These are phyloP conservation scores for Phalera bucephala DNA, from an alignment of 2,888 invertebrate genomes.

Conservation along the genomic window DNA sequence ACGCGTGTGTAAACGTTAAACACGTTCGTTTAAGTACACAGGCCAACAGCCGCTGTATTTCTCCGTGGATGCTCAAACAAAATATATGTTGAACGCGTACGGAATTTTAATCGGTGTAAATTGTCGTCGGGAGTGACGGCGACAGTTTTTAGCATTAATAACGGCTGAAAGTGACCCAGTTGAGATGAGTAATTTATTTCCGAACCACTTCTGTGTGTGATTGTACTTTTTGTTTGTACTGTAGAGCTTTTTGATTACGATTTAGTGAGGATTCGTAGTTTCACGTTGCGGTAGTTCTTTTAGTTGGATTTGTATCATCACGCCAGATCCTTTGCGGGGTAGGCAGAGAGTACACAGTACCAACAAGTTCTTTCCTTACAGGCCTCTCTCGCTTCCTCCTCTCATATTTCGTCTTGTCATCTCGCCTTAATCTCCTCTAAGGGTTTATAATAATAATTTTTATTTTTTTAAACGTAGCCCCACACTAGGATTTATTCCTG, in stretches of 20 bases:
- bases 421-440: too few relatives aligned
- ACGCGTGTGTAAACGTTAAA: slow-evolving; percentile 43
- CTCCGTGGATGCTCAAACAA: slow-evolving; percentile 53
- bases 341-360: too few relatives aligned
- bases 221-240: slow-evolving; percentile 17
- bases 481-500: too few relatives aligned
- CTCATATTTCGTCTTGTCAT: too few relatives aligned
- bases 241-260: slow-evolving; percentile 5
- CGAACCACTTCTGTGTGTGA: slow-evolving; percentile 20
- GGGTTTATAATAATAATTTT: too few relatives aligned
- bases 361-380: too few relatives aligned
- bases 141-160: slow-evolving; percentile 40
- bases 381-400: too few relatives aligned
- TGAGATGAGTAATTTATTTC: slow-evolving; percentile 25
- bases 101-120: slow-evolving; percentile 65
- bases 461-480: too few relatives aligned
- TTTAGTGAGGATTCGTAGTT: too few relatives aligned
- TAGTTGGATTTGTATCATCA: too few relatives aligned
- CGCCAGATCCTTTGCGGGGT: too few relatives aligned
- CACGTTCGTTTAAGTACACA: slow-evolving; percentile 51
- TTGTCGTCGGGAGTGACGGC: slow-evolving; percentile 38
- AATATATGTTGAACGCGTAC: slow-evolving; percentile 52
- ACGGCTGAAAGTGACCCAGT: slow-evolving; percentile 29
- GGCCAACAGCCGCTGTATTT: slow-evolving; percentile 45
- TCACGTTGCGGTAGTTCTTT: too few relatives aligned